Percentiles rank a stretch among this genome's conserved stretches.
Evolutionary conservation across 2,888 invertebrate species (phyloP).

Genomic region (Lottia gigantea): DNA sequence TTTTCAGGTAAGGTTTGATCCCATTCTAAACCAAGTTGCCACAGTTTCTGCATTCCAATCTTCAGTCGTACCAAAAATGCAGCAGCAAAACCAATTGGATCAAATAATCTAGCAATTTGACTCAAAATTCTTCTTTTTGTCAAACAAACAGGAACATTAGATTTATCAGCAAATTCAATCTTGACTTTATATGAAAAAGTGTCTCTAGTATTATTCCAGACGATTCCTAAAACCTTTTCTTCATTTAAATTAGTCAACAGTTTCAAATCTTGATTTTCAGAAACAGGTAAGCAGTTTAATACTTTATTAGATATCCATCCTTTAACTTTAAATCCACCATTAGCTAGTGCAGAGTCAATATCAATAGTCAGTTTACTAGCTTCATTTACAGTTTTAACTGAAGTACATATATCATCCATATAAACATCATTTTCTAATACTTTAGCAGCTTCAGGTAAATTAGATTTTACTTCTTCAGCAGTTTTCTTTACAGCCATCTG

Average conservation of each 20-base stretch:
- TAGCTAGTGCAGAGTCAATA: neutral
- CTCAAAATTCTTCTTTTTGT: slow-evolving; percentile 1
- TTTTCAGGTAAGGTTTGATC: neutral
- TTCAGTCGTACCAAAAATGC: neutral
- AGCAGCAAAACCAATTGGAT: slow-evolving; percentile 5
- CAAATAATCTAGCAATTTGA: neutral
- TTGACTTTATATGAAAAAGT: neutral
- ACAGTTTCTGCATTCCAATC: slow-evolving; percentile 1
- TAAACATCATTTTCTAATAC: neutral
- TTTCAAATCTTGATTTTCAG: neutral
- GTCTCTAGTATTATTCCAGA: neutral
- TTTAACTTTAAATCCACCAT: slow-evolving; percentile 4
- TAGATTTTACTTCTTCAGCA: no score
- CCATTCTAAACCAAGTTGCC: slow-evolving; percentile 1
- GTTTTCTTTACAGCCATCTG: slow-evolving; percentile 9
- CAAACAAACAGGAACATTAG: neutral
- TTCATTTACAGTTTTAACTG: neutral
- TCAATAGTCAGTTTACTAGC: neutral
- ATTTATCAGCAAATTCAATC: neutral
- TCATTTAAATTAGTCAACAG: neutral
- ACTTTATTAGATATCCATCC: neutral
- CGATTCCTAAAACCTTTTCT: neutral
- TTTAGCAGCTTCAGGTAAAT: no score
- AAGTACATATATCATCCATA: neutral
- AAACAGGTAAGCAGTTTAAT: neutral